Evolutionary conservation across 1,140 invertebrate species (phyloP), one percentile per base, ranked within the genome.

Genomic region (Chelonus insularis): DNA sequence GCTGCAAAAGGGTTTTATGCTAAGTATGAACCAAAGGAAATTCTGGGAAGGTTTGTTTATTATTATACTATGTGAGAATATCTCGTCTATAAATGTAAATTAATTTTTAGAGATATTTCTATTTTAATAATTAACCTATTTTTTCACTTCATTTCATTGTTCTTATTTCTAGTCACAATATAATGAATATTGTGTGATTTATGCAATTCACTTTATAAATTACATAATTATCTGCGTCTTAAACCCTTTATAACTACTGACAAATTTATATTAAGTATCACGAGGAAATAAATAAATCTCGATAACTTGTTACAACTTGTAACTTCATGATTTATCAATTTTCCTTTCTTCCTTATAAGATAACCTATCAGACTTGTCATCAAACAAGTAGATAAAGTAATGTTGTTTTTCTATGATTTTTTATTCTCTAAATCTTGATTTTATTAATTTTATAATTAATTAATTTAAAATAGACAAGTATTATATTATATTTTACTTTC

Each of bases 1-100:
- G 92, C 91, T 61, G 92, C 92, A 4, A 94, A 93, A 79, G 92
- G 91, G 72, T 99, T 99, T 80, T 98, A 99, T 79, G 94, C 95
- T 11, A 97, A 95, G 84, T 99, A 99, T 81, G 96, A 98, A 78
- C 95, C 96, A 2, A 98, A 98, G 79, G 96, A 99, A 83, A 92
- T 98, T 68, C 86, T 98, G 51, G 97, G 96, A 82, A 95, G 92
- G 94, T 97, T 84, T 78, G 86, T 78, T 25, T 55, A 43, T 59
- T 68, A 32, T 66, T 64, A n/a, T n/a, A n/a, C n/a, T n/a, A n/a
- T n/a, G n/a, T n/a, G n/a, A n/a, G n/a, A n/a, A n/a, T n/a, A n/a
- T n/a, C n/a, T n/a, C n/a, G n/a, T n/a, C n/a, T n/a, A n/a, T 32
- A 47, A n/a, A 18, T 54, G 16, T 51, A n/a, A 25, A 45, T 41